Evolutionary conservation across 2,888 invertebrate species (phyloP).

Genomic region (Parapristionchus giblindavisi): DNA sequence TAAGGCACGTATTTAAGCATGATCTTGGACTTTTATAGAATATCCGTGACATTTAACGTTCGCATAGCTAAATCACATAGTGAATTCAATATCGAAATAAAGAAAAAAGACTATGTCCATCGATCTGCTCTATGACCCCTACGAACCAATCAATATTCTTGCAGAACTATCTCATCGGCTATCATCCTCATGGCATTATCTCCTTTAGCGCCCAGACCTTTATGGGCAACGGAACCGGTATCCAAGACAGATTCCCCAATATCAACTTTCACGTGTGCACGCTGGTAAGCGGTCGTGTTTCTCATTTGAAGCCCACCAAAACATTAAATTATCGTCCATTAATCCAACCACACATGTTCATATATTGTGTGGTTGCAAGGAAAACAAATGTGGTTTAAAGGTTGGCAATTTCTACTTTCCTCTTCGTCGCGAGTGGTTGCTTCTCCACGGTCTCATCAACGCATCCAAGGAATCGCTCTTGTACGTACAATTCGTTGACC

Average conservation of each 20-base stretch:
- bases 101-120: too few relatives aligned
- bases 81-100: too few relatives aligned
- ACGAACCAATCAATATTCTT: too few relatives aligned
- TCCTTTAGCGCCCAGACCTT: conserved; percentile 85
- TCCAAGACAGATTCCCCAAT: conserved; percentile 70
- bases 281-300: conserved; percentile 34
- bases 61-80: too few relatives aligned
- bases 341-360: too few relatives aligned
- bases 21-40: too few relatives aligned
- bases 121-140: too few relatives aligned
- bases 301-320: too few relatives aligned
- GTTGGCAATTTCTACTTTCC: conserved; percentile 8
- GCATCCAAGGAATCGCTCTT: not conserved
- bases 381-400: not conserved
- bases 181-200: conserved; percentile 90
- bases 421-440: conserved; percentile 1
- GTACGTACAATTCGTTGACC: not conserved
- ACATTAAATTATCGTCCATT: too few relatives aligned
- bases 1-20: conserved; percentile 9
- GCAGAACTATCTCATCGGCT: conserved; percentile 74
- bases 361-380: too few relatives aligned
- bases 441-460: conserved; percentile 20
- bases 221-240: conserved; percentile 76
- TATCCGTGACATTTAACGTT: too few relatives aligned
- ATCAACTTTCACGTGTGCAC: conserved; percentile 57